Evolutionary conservation across 1,140 invertebrate species (phyloP), one percentile per base, ranked within the genome.

Genomic region (Drosophila ficusphila): DNA sequence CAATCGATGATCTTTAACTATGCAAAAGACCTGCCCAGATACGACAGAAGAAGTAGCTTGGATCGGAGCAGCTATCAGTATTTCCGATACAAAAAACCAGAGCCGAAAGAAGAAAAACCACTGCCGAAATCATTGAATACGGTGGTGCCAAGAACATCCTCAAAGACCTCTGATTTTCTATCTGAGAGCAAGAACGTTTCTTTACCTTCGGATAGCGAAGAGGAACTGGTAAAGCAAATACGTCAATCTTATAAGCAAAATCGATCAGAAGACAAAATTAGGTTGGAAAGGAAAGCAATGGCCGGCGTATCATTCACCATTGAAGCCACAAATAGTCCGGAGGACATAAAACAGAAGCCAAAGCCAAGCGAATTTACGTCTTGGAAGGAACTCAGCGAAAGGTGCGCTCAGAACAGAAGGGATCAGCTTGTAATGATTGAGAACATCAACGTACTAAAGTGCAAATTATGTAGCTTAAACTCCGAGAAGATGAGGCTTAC

Each of bases 1-100:
- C 19, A 44, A 6, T 44, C 41, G n/a, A 25, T 44, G 41, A 23
- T 8, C 41, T 44, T 44, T 44, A 44, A 44, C 11, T 25, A 44
- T 3, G 0, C n/a, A 0, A 44, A 8, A 12, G n/a, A 44, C 0
- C 6, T n/a, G 0, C 7, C 2, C 21, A 14, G 1, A 12, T 8
- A 8, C 6, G n/a, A 23, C 1, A 44, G 41, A 7, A 12, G 21
- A 14, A 12, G 11, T 14, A 25, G 41, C 21, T 3, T 44, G 3
- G 41, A 25, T 25, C 1, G 6, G 3, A n/a, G 5, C 4, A 8
- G 2, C 1, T n/a, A 0, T 3, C 5, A 5, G 6, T 11, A 4
- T 11, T 0, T 3, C 16, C 19, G 7, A n/a, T 14, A 8, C 3
- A 44, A 14, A 14, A 44, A 14, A 3, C 3, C 11, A 12, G n/a